Evolutionary conservation across 2,797 vertebrate species (phyloP).

Genomic region (Poeciliopsis turneri): DNA sequence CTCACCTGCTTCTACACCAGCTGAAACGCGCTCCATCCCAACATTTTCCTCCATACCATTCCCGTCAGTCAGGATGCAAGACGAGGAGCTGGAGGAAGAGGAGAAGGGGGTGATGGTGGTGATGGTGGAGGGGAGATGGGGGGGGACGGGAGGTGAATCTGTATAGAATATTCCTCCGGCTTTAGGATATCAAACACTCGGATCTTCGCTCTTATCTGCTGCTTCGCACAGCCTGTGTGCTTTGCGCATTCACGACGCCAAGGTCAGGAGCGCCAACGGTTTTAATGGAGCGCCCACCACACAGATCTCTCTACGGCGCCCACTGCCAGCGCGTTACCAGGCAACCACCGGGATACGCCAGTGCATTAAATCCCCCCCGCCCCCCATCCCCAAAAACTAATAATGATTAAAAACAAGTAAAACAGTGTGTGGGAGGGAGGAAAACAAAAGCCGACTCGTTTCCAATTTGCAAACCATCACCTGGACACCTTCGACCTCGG

Average conservation of each 20-base stretch:
- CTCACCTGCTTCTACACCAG: conserved; percentile 76
- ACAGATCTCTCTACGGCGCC: conserved; percentile 76
- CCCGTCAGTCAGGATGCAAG: conserved; percentile 38
- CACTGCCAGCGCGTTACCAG: conserved; percentile 84
- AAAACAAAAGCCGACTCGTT: conserved; percentile 56
- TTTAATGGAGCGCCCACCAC: conserved; percentile 80
- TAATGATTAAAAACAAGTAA: too few relatives aligned
- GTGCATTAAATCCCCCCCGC: conserved; percentile 69
- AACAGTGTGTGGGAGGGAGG: conserved; percentile 40
- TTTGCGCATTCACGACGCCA: conserved; percentile 84
- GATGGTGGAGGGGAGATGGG: too few relatives aligned
- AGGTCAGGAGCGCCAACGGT: conserved; percentile 85
- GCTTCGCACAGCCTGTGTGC: conserved; percentile 74
- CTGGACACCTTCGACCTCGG: conserved; percentile 53
- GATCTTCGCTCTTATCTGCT: conserved; percentile 73
- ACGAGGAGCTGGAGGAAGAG: conserved; percentile 30
- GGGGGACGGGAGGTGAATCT: neutral
- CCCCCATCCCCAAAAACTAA: conserved; percentile 9
- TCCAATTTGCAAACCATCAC: conserved; percentile 74
- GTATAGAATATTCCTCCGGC: conserved; percentile 38
- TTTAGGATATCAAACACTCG: conserved; percentile 53
- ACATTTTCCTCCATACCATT: conserved; percentile 64
- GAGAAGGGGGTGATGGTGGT: too few relatives aligned
- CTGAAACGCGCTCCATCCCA: conserved; percentile 67
- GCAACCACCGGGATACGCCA: conserved; percentile 81